Conservation (phyloP, 1,140 invertebrate genomes). For the Drosophila paulistorum region DNA sequence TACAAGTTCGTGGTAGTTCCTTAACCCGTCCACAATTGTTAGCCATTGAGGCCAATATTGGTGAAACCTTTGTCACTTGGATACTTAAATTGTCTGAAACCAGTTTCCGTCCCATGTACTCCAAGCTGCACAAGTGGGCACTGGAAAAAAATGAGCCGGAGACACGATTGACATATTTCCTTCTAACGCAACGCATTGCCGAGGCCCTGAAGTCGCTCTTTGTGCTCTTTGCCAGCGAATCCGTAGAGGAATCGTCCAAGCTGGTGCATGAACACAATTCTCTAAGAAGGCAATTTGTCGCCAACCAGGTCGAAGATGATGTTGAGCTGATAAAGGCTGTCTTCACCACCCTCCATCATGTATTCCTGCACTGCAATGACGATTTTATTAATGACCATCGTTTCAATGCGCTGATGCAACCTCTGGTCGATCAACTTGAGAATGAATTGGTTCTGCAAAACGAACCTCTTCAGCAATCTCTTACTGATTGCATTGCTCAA, state of each 20-base stretch:
- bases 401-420: slow-evolving; percentile 92
- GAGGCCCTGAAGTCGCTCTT: slow-evolving; percentile 94
- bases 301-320: slow-evolving; percentile 83
- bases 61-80: slow-evolving; percentile 89
- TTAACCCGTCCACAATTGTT: slow-evolving; percentile 41
- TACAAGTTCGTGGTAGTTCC: slow-evolving; percentile 64
- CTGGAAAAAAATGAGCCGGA: slow-evolving; percentile 84
- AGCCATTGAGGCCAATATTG: slow-evolving; percentile 87
- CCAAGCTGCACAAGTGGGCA: slow-evolving; percentile 94
- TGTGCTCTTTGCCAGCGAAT: slow-evolving; percentile 93
- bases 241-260: slow-evolving; percentile 90
- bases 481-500: slow-evolving; percentile 91
- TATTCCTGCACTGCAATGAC: slow-evolving; percentile 92
- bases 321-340: slow-evolving; percentile 87
- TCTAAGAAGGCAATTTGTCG: slow-evolving; percentile 73
- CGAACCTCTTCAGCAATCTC: slow-evolving; percentile 84
- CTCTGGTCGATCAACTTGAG: slow-evolving; percentile 94
- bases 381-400: slow-evolving; percentile 93
- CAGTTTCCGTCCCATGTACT: slow-evolving; percentile 93
- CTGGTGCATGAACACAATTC: slow-evolving; percentile 87
- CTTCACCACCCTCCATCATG: slow-evolving; percentile 88
- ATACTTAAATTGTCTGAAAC: slow-evolving; percentile 94
- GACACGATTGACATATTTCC: slow-evolving; percentile 83
- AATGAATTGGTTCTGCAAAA: slow-evolving; percentile 86
- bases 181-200: slow-evolving; percentile 90